Evolutionary conservation across 2,113 vertebrate genomes (phyloP).

Genomic region (Notarius quadriscutis): DNA sequence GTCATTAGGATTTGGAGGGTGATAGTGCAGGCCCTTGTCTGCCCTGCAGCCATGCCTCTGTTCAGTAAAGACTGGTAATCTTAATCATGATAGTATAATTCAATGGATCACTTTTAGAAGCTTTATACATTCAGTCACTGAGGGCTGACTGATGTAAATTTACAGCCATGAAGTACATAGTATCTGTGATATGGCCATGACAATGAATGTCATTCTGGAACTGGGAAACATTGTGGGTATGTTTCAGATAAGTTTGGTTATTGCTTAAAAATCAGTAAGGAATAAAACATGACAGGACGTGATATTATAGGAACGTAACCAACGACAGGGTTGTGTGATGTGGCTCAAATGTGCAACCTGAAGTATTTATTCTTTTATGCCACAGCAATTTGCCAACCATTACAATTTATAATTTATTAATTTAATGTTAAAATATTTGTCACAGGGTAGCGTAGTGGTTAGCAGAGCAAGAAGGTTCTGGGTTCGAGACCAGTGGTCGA

Average conservation of each 20-base stretch:
- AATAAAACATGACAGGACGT: not conserved
- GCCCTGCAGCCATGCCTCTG: not conserved
- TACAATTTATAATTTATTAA: not conserved
- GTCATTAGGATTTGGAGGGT: not conserved
- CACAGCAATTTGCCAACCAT: not conserved
- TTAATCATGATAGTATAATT: not conserved
- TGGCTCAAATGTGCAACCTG: not conserved
- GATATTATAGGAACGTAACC: not conserved
- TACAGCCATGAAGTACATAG: not conserved
- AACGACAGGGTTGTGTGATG: not conserved
- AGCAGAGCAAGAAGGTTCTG: too few species aligned
- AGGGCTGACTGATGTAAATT: not conserved
- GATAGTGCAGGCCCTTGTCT: not conserved
- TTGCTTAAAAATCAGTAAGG: not conserved
- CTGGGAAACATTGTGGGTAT: not conserved
- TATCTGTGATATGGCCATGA: not conserved
- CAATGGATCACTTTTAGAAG: not conserved
- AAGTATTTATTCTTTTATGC: not conserved
- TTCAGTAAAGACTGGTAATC: not conserved
- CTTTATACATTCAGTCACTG: not conserved
- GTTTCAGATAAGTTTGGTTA: not conserved
- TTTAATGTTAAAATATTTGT: too few species aligned
- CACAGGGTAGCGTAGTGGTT: too few species aligned
- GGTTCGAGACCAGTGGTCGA: too few species aligned
- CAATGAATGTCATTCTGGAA: not conserved